Evolutionary conservation across 1,140 invertebrate species (phyloP), one percentile per base, ranked within the genome.

Genomic region (Archivesica marissinica): DNA sequence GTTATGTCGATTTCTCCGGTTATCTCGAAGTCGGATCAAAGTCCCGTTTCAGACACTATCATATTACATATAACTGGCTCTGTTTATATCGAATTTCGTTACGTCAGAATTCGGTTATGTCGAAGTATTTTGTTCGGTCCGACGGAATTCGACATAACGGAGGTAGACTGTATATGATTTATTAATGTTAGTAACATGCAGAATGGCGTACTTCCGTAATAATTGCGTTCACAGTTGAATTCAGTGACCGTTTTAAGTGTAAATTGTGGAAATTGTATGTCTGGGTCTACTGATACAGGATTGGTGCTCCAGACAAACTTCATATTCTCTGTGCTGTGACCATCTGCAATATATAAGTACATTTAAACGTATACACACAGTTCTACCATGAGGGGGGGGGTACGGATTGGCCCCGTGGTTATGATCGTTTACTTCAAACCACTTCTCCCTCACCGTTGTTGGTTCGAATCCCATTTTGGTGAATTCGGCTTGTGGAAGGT

Each of bases 211-310:
- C 76, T 79, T 25, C 76, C 56, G 23, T 64, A 79, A 25, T 66
- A 79, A 47, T 30, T n/a, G 23, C 66, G 44, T 25, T 79, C 59
- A 50, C 76, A 79, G 17, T 35, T 25, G 28, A 64, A 79, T 3
- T 56, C 33, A 1, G 17, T 17, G 2, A 59, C 41, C 7, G 64
- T n/a, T 13, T 13, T 25, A 23, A 79, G 30, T 1, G 56, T 23
- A 66, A 64, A 79, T 41, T 79, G 76, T 1, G 59, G 76, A 47
- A 79, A 66, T 11, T 64, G 30, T 44, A 79, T 66, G 20, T 66
- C 41, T 15, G 64, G 25, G 2, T 56, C 56, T 33, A 64, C 2
- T 0, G 59, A 64, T 38, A 79, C 76, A 3, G 41, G n/a, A 15
- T 59, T 39, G 25, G 44, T 38, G 38, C 35, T 44, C 76, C 76